A percentile compares a stretch with the other conserved stretches of the same genome.
Evolutionary conservation across 1,140 invertebrate species (phyloP).

Genomic region (Trachymyrmex cornetzi): DNA sequence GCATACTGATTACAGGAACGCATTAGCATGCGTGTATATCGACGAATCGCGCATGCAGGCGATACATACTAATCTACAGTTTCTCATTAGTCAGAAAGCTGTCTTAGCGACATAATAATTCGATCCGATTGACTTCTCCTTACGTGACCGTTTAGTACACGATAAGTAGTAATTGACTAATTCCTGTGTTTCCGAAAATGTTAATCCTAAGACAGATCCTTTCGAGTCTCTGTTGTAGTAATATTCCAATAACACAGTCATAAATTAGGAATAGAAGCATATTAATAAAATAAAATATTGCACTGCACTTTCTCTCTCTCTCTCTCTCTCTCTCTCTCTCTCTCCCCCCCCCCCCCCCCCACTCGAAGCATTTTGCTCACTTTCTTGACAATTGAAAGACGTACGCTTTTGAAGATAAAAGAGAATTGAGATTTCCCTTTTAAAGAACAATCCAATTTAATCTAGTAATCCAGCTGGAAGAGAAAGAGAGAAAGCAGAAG

Average conservation of each 20-base stretch:
- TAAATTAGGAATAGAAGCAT: background rate
- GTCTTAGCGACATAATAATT: constrained; percentile 42
- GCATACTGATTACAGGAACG: background rate
- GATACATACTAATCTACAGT: constrained; percentile 45
- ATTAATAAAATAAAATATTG: background rate
- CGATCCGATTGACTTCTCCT: constrained; percentile 17
- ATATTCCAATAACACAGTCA: background rate
- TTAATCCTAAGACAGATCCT: background rate
- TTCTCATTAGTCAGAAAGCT: constrained; percentile 49
- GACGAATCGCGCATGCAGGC: constrained; percentile 19
- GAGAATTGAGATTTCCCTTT: constrained; percentile 21
- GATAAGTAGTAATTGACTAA: constrained; percentile 36
- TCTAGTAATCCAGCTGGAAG: background rate
- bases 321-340: too few relatives aligned
- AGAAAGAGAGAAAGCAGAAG: background rate
- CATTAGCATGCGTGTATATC: constrained; percentile 16
- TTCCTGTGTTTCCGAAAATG: background rate
- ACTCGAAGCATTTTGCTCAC: background rate
- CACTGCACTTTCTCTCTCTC: too few relatives aligned
- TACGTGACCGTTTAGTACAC: constrained; percentile 18
- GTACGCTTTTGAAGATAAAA: background rate
- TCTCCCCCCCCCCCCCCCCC: too few relatives aligned
- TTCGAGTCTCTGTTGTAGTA: background rate
- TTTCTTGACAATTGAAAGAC: background rate
- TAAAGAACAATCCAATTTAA: constrained; percentile 33